phyloP scores from a whole-genome alignment of 2,888 invertebrate species.

The Hipparchia sbordonii region DNA sequence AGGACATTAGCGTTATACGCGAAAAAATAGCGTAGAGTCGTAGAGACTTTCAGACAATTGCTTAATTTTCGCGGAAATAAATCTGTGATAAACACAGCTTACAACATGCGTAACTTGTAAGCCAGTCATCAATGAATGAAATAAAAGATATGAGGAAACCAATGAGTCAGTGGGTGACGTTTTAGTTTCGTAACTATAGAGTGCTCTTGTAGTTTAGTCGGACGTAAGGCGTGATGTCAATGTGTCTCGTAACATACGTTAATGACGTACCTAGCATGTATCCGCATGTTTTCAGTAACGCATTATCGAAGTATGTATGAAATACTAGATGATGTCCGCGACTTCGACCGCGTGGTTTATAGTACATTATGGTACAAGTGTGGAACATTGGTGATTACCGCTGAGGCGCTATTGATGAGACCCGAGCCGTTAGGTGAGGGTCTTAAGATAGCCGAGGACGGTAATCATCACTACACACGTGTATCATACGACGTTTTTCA shows the following conservation, averaged over 20 bases:
- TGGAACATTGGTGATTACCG: too few relatives aligned
- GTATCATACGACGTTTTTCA: too few relatives aligned
- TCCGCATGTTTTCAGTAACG: neutral
- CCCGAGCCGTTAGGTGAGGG: too few relatives aligned
- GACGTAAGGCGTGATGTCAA: slow-evolving; percentile 35
- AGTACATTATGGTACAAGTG: too few relatives aligned
- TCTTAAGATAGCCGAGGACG: too few relatives aligned
- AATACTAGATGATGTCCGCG: too few relatives aligned
- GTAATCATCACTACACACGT: too few relatives aligned
- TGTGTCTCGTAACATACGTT: neutral
- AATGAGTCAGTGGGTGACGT: slow-evolving; percentile 39
- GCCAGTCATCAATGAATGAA: slow-evolving; percentile 28
- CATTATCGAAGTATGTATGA: too few relatives aligned
- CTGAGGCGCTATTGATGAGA: too few relatives aligned
- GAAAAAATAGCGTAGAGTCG: too few relatives aligned
- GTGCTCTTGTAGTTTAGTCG: slow-evolving; percentile 8
- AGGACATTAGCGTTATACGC: too few relatives aligned
- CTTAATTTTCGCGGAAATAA: neutral
- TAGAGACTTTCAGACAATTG: neutral
- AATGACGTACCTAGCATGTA: neutral
- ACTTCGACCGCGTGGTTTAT: too few relatives aligned
- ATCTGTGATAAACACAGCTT: neutral
- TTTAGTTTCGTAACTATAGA: slow-evolving; percentile 41
- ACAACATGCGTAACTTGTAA: slow-evolving; percentile 2
- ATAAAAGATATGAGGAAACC: slow-evolving; percentile 27